phyloP scores from a whole-genome alignment of 2,888 invertebrate genomes.

The Odontocolon sp. region DNA sequence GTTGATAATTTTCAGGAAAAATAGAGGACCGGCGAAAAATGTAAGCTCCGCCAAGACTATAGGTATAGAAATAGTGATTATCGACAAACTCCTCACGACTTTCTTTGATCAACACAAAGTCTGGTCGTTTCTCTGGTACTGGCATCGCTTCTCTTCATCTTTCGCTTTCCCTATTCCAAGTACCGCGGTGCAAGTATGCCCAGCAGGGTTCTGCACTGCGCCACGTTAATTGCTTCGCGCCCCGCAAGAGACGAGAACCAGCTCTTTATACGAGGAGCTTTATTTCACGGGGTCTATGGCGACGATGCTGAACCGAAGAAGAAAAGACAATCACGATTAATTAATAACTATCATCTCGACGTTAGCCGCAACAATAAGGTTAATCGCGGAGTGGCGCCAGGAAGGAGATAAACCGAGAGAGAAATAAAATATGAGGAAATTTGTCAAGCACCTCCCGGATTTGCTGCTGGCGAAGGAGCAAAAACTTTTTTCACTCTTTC shows the following conservation, averaged over 20 bases:
- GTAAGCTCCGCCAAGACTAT: too few relatives aligned
- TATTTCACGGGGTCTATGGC: constrained; percentile 69
- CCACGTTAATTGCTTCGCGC: constrained; percentile 73
- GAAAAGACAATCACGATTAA: constrained; percentile 71
- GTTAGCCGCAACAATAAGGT: constrained; percentile 69
- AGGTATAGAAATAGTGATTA: constrained; percentile 32
- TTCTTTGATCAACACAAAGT: constrained; percentile 54
- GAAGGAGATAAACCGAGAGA: neutral
- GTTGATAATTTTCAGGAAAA: neutral
- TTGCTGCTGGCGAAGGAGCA: neutral
- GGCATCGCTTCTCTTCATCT: constrained; percentile 34
- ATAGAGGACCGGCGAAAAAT: too few relatives aligned
- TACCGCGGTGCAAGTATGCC: neutral
- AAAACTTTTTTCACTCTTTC: constrained; percentile 9
- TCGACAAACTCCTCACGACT: constrained; percentile 39
- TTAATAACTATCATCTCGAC: constrained; percentile 72
- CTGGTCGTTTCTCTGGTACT: constrained; percentile 7
- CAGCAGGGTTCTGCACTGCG: constrained; percentile 40
- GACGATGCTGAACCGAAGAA: constrained; percentile 50
- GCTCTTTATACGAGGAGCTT: constrained; percentile 71
- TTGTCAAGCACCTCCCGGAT: constrained; percentile 8
- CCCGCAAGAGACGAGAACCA: constrained; percentile 69
- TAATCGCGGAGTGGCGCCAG: constrained; percentile 64
- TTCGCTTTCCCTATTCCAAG: constrained; percentile 62
- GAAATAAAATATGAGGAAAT: constrained; percentile 27